These are phyloP conservation scores for Platyrinchus mystaceus DNA, from an alignment of 2,797 vertebrate genomes.

Conservation along the genomic window DNA sequence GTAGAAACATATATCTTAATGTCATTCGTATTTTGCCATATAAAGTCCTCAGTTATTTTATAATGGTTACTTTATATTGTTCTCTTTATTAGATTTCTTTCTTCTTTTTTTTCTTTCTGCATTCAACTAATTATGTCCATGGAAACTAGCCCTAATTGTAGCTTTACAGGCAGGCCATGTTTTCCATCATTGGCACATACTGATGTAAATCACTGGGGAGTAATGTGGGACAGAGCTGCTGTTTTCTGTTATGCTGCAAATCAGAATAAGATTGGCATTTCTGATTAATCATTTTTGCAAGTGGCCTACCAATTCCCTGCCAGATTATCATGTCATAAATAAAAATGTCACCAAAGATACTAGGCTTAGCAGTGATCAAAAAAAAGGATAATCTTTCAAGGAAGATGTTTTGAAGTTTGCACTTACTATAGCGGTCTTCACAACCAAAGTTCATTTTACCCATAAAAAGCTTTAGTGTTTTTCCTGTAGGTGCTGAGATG, in stretches of 20 bases:
- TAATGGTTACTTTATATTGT: constrained; percentile 64
- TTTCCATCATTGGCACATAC: constrained; percentile 80
- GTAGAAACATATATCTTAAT: constrained; percentile 47
- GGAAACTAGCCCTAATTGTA: constrained; percentile 75
- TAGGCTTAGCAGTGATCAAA: neutral
- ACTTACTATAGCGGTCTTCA: neutral
- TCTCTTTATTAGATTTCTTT: constrained; percentile 5
- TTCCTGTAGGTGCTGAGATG: neutral
- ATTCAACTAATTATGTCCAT: constrained; percentile 72
- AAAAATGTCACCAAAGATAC: constrained; percentile 60
- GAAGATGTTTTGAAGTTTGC: constrained; percentile 39
- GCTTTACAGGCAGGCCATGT: constrained; percentile 76
- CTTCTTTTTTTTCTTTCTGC: constrained; percentile 3
- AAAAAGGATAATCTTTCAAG: constrained; percentile 32
- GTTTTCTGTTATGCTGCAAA: constrained; percentile 79
- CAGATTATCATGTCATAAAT: constrained; percentile 76
- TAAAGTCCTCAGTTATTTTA: constrained; percentile 38
- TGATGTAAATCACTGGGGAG: constrained; percentile 76
- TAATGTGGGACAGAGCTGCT: constrained; percentile 67
- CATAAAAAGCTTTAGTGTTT: neutral
- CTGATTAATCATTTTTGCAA: constrained; percentile 77
- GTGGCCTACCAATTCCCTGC: constrained; percentile 65
- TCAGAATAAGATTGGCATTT: constrained; percentile 76
- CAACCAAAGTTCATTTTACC: neutral
- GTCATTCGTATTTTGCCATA: constrained; percentile 45